These are phyloP conservation scores for Octodon degus DNA, from an alignment of 2,113 vertebrate species.

Conservation along the genomic window DNA sequence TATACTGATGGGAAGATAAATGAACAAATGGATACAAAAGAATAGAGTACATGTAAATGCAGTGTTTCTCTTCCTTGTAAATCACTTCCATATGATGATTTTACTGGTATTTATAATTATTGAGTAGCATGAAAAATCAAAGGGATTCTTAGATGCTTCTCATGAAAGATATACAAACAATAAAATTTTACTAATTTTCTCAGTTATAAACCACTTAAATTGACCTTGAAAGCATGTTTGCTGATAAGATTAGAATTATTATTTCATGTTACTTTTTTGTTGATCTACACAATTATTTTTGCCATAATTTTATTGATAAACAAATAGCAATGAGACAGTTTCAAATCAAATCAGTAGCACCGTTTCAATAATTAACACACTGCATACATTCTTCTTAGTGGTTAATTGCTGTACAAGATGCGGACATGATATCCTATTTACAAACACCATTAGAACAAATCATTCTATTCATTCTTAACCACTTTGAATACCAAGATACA, in stretches of 20 bases:
- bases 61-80: background rate
- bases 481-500: too few species aligned
- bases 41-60: background rate
- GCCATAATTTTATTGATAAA: too few species aligned
- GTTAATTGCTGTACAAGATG: too few species aligned
- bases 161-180: constrained; percentile 48
- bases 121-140: background rate
- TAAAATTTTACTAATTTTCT: constrained; percentile 76
- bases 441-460: too few species aligned
- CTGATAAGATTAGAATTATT: constrained; percentile 64
- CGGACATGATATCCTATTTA: too few species aligned
- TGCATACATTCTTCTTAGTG: too few species aligned
- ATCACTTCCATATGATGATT: background rate
- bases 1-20: constrained; percentile 7
- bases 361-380: too few species aligned
- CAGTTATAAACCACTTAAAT: constrained; percentile 68
- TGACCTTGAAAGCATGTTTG: constrained; percentile 65
- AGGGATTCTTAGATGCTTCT: constrained; percentile 5
- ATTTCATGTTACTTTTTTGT: constrained; percentile 72
- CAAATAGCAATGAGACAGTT: too few species aligned
- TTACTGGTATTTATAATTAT: constrained; percentile 30
- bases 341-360: too few species aligned
- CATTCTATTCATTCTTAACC: too few species aligned
- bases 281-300: constrained; percentile 31
- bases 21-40: background rate